Evolutionary conservation across 1,140 invertebrate genomes (phyloP).

Genomic region (Chironomus striatipennis): DNA sequence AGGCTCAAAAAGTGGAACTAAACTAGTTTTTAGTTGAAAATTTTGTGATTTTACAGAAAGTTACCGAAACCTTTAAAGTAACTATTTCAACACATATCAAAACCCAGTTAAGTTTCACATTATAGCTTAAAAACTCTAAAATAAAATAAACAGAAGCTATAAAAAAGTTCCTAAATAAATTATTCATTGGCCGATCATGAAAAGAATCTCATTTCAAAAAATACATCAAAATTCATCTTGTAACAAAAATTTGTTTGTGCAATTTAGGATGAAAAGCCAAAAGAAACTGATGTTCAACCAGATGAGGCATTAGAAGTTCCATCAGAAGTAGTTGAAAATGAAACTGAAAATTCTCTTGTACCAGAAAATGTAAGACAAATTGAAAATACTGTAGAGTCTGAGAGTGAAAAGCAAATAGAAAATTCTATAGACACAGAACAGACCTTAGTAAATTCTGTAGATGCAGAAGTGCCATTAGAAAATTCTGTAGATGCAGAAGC

Average conservation of each 20-base stretch:
- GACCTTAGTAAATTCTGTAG: not conserved
- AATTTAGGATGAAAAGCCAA: not conserved
- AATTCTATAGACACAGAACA: not conserved
- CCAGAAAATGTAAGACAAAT: not conserved
- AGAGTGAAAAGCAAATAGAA: not conserved
- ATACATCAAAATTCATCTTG: too few relatives aligned
- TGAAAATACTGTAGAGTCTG: not conserved
- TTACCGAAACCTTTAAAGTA: too few relatives aligned
- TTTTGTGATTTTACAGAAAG: too few relatives aligned
- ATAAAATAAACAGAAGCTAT: too few relatives aligned
- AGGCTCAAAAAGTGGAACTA: too few relatives aligned
- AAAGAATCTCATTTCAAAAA: too few relatives aligned
- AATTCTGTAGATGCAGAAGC: not conserved
- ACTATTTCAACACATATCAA: too few relatives aligned
- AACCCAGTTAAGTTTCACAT: too few relatives aligned
- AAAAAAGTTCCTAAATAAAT: too few relatives aligned
- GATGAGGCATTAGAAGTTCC: not conserved
- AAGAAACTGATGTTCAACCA: not conserved
- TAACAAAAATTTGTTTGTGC: not conserved
- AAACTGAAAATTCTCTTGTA: not conserved
- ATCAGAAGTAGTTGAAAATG: not conserved
- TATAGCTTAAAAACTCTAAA: too few relatives aligned
- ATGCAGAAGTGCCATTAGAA: not conserved
- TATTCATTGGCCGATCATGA: too few relatives aligned
- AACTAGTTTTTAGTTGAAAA: too few relatives aligned